Evolutionary conservation across 2,888 invertebrate genomes (phyloP).

Genomic region (Philaethria dido): DNA sequence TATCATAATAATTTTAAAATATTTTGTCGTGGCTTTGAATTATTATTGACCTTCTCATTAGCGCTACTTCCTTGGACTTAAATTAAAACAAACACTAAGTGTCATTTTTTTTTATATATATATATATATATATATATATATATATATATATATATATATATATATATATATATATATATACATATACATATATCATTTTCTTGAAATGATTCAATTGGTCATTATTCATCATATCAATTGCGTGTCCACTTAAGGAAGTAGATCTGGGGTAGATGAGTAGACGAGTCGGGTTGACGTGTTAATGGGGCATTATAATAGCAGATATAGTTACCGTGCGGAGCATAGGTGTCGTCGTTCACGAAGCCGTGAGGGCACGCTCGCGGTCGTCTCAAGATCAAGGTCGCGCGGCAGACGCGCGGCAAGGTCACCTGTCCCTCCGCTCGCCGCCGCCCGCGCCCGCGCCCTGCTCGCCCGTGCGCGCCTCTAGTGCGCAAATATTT

Average conservation of each 20-base stretch:
- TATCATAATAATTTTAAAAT: too few species aligned
- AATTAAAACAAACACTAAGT: too few species aligned
- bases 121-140: too few species aligned
- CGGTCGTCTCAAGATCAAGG: constrained; percentile 85
- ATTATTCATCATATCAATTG: constrained; percentile 29
- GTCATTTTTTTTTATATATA: too few species aligned
- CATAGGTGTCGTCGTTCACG: constrained; percentile 62
- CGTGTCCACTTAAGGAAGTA: constrained; percentile 26
- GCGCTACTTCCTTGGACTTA: too few species aligned
- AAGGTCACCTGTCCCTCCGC: constrained; percentile 68
- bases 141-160: too few species aligned
- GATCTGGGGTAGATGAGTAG: constrained; percentile 2
- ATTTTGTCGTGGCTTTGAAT: too few species aligned
- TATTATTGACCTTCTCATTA: too few species aligned
- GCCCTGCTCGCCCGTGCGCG: constrained; percentile 49
- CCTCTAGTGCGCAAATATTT: constrained; percentile 78
- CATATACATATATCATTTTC: too few species aligned
- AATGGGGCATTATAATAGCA: constrained; percentile 34
- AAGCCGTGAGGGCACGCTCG: constrained; percentile 53
- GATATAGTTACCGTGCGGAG: constrained; percentile 40
- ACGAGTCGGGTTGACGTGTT: constrained; percentile 17
- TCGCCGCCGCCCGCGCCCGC: constrained; percentile 42
- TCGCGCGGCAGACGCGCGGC: constrained; percentile 76
- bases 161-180: too few species aligned
- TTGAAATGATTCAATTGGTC: constrained; percentile 20